Evolutionary conservation across 2,113 vertebrate species (phyloP).

Genomic region (Tachysurus vachellii): DNA sequence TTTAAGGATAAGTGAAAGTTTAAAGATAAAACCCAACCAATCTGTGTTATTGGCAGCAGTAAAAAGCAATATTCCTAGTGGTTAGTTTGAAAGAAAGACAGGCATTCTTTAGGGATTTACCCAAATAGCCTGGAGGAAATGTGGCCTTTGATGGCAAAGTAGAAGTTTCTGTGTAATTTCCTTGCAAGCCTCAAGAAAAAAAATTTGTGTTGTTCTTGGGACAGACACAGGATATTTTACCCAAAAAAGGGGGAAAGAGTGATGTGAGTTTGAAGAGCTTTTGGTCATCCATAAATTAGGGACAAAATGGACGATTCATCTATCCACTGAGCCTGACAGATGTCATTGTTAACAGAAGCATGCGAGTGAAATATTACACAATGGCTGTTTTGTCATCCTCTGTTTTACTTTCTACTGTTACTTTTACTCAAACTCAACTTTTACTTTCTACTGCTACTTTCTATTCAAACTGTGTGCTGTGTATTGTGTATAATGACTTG

Average conservation of each 20-base stretch:
- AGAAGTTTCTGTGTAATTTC: conserved; percentile 51
- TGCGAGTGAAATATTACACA: neutral
- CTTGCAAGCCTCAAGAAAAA: conserved; percentile 35
- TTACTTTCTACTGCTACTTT: conserved; percentile 3
- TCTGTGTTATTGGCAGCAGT: neutral
- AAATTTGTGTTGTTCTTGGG: conserved; percentile 57
- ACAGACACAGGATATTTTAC: conserved; percentile 50
- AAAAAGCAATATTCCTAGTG: neutral
- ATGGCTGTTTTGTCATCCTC: neutral
- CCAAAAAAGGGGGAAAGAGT: conserved; percentile 18
- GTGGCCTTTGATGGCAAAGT: conserved; percentile 44
- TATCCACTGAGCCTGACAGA: neutral
- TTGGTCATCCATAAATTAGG: conserved; percentile 3
- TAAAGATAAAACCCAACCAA: neutral
- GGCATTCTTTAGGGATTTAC: conserved; percentile 39
- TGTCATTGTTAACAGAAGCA: neutral
- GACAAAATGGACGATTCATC: neutral
- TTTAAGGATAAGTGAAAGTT: conserved; percentile 17
- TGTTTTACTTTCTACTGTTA: conserved; percentile 8
- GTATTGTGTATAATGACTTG: neutral
- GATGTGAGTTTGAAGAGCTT: neutral
- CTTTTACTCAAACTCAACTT: neutral
- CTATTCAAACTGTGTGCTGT: neutral
- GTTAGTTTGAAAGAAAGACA: conserved; percentile 13
- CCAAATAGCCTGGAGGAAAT: conserved; percentile 27